Conservation (phyloP, 2,797 vertebrate species). For the Scarus forsteni region DNA sequence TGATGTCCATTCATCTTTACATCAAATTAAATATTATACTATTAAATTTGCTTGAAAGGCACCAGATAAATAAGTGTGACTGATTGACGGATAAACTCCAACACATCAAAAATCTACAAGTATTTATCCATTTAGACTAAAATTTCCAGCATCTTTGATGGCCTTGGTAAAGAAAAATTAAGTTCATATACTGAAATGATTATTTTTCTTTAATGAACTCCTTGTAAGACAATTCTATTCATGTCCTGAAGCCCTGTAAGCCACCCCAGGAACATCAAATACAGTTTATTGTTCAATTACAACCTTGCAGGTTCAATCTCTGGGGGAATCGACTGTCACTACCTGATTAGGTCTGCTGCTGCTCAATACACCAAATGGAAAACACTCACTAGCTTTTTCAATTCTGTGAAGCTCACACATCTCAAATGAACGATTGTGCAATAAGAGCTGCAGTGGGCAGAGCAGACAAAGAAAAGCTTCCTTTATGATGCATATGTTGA, state of each 20-base stretch:
- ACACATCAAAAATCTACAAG: neutral
- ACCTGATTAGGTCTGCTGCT: constrained; percentile 43
- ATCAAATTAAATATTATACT: too few relatives aligned
- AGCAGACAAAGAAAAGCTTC: neutral
- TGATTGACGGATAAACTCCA: too few relatives aligned
- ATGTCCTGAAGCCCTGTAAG: neutral
- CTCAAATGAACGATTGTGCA: neutral
- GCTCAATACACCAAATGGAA: constrained; percentile 22
- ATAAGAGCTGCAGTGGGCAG: neutral
- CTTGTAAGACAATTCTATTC: constrained; percentile 3
- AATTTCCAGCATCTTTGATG: neutral
- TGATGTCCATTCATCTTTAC: too few relatives aligned
- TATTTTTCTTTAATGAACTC: neutral
- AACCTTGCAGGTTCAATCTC: constrained; percentile 18
- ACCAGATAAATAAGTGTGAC: too few relatives aligned
- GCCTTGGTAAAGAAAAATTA: neutral
- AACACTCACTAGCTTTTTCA: constrained; percentile 20
- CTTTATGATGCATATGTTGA: neutral
- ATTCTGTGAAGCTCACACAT: neutral
- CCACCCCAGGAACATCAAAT: constrained; percentile 4
- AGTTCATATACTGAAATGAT: neutral
- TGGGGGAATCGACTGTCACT: constrained; percentile 27
- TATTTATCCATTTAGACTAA: neutral
- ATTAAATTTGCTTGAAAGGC: too few relatives aligned
- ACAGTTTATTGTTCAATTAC: constrained; percentile 48